Conservation (phyloP, 92 coral and sea anemone genomes). For the Phymanthus crucifer region DNA sequence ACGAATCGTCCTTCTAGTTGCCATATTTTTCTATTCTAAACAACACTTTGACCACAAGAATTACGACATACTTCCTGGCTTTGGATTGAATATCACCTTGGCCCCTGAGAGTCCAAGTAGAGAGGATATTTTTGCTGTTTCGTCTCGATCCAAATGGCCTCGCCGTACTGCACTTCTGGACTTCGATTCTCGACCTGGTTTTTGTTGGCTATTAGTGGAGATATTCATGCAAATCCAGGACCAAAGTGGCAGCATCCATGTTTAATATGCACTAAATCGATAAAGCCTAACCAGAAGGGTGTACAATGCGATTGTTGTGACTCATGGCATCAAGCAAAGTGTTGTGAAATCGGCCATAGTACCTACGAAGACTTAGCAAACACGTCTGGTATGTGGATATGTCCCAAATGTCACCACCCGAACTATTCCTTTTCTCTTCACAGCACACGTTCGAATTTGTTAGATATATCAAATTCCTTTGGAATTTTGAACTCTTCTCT, state of each 20-base stretch:
- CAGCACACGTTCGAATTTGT: not conserved
- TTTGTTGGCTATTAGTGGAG: not conserved
- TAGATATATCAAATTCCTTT: not conserved
- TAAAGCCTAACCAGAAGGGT: not conserved
- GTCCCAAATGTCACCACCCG: not conserved
- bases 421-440: not conserved
- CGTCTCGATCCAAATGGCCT: not conserved
- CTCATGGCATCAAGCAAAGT: not conserved
- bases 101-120: not conserved
- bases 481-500: slow-evolving; percentile 2
- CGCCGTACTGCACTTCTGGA: not conserved
- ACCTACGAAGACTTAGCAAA: not conserved
- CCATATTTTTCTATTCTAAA: not conserved
- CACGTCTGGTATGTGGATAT: not conserved
- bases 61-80: not conserved
- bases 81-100: not conserved
- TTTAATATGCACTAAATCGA: not conserved
- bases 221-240: not conserved
- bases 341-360: not conserved
- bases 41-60: not conserved
- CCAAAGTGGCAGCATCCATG: not conserved
- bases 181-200: not conserved
- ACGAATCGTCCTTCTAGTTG: not conserved
- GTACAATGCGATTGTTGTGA: not conserved
- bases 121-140: not conserved